Evolutionary conservation across 2,888 invertebrate species (phyloP), one percentile per base, ranked within the genome.

Genomic region (Nymphalis urticae): DNA sequence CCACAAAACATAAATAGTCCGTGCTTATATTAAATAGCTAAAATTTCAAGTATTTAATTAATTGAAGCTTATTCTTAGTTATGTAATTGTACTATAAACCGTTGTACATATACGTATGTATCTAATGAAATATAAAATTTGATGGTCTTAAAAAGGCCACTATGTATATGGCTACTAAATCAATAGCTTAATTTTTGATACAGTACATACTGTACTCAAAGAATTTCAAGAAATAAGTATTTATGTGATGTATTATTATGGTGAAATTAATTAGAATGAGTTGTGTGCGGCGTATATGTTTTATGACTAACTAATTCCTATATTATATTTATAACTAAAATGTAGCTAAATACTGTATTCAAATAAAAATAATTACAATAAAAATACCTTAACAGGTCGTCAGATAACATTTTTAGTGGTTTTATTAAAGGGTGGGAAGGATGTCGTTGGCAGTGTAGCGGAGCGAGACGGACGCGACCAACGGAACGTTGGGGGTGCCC

Each of bases 401-500:
- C 42, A 13, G 42, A 13, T 42, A 42, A 42, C 42, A 4, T 42
- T 51, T 51, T 24, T 10, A 53, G 24, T 53, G 10, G 24, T 16
- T 56, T 62, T 51, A 51, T 60, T 59, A 60, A 69, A 66, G 69
- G 69, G 56, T 65, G 51, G 51, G 62, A 69, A 69, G 69, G 69
- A 69, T 66, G 66, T 66, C 65, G 62, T 69, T 62, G 70, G 73
- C 78, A 78, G 77, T 79, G 81, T 76, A 83, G 83, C 90, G 86
- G 62, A 71, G 72, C 74, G 76, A 75, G 78, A 76, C 79, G 76
- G 70, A 69, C 56, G 80, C 76, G 81, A 83, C 82, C 73, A 80
- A 79, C 83, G 88, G 85, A 88, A 89, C 88, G 65, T 60, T 64
- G 71, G 74, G 85, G 85, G 86, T 86, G 87, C 82, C 78, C 70